Conservation (phyloP, 2,888 invertebrate genomes). For the Kryphioiulus occultus region DNA sequence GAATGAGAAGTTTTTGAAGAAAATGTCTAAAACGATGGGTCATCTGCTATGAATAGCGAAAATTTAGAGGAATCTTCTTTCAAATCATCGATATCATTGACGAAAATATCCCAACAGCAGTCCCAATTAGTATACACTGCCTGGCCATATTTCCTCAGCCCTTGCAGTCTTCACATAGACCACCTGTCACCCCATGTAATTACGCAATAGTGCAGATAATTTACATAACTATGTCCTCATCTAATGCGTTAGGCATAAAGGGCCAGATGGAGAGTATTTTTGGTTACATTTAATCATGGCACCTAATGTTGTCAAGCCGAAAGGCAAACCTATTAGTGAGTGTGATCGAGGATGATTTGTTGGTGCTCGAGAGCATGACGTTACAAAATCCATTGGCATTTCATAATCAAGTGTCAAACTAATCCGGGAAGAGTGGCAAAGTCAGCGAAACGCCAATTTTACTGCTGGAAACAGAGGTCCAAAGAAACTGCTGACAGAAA, state of each 20-base stretch:
- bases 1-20: no score
- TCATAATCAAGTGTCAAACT: conserved; percentile 6
- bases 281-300: conserved; percentile 14
- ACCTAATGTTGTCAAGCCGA: not conserved
- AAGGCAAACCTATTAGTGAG: not conserved
- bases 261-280: not conserved
- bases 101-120: no score
- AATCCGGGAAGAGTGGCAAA: not conserved
- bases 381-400: not conserved
- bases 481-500: not conserved
- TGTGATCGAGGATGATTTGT: not conserved
- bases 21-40: no score
- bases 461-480: not conserved
- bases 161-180: not conserved
- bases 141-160: not conserved
- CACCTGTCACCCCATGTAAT: not conserved
- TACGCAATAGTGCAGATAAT: not conserved
- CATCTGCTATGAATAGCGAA: no score
- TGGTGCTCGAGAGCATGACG: not conserved
- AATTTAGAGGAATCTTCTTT: no score
- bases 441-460: not conserved
- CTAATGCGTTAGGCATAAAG: not conserved
- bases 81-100: no score
- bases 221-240: not conserved
- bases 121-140: no score